Base-by-base conservation (phyloP, 2,797 vertebrate genomes). In the Onychomys arenicola region DNA sequence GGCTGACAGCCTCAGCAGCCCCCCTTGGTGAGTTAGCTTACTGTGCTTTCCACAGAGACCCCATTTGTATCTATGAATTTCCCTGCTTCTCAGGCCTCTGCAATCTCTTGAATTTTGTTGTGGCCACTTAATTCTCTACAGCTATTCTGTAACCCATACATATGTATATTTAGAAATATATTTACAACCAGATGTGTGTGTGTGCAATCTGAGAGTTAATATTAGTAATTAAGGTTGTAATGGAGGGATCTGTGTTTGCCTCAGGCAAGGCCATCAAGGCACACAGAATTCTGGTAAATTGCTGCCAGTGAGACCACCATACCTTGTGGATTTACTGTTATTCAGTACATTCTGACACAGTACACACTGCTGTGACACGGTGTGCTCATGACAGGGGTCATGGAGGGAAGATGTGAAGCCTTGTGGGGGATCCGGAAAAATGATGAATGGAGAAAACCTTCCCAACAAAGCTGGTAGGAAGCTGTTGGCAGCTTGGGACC, bases 151-250 rank as follows among this genome's bases (percentile, higher is more conserved):
- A 32, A 46, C 52, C 34, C 37, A 37, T 81, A 61, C 80, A 40
- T 40, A 59, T 55, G 52, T 5, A n/a, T 21, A n/a, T 17, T 61
- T n/a, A 82, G 80, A 61, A 13, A 14, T 57, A 29, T 61, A 29
- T 37, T 84, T 65, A 84, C 29, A 46, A 40, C 34, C 16, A 25
- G 25, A 5, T 19, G 37, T 75, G 67, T 71, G 67, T 71, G n/a
- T 37, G 49, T 40, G 37, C 40, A 9, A 57, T 57, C 67, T 57
- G 67, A 55, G 65, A 87, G 67, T 87, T 87, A 87, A 57, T 57
- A 55, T 87, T 57, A 37, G 65, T 71, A 71, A 57, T 57, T 87
- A 87, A 57, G 52, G n/a, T 71, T 73, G n/a, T 19, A 87, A 55
- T 87, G 61, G 19, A 85, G 65, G 43, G 43, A 14, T 49, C 63